Percentiles rank a stretch among this genome's conserved stretches.
Evolutionary conservation across 2,113 vertebrate species (phyloP).

Genomic region (Struthio camelus): DNA sequence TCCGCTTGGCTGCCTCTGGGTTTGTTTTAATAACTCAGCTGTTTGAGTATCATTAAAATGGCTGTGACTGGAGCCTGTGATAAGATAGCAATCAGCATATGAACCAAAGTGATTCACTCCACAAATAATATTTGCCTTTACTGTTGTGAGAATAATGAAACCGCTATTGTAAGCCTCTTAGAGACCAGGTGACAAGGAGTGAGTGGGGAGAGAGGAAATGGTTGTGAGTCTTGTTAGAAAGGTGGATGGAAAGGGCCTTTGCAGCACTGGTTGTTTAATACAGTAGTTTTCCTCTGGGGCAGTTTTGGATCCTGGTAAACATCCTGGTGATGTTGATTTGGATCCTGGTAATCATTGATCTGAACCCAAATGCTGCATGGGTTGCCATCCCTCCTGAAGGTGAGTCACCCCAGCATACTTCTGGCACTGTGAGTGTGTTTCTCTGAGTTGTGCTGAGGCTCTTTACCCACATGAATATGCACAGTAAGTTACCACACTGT

Average conservation of each 20-base stretch:
- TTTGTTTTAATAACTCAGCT: slow-evolving; percentile 32
- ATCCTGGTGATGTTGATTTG: too few species aligned
- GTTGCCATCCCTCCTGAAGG: neutral
- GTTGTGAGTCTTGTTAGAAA: neutral
- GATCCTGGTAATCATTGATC: rapidly evolving
- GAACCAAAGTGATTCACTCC: neutral
- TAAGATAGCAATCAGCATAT: slow-evolving; percentile 16
- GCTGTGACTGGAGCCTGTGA: neutral
- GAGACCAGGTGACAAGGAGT: neutral
- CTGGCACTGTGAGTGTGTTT: neutral
- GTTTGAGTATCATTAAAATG: slow-evolving; percentile 8
- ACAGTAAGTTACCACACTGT: neutral
- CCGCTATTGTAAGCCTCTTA: neutral
- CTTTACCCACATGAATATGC: neutral
- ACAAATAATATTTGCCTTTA: neutral
- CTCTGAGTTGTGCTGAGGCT: neutral
- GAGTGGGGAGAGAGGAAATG: neutral
- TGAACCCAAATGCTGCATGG: neutral
- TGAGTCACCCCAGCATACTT: neutral
- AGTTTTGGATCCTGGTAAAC: neutral
- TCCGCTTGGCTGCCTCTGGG: neutral
- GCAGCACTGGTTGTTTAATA: neutral
- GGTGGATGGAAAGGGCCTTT: neutral
- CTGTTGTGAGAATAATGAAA: neutral
- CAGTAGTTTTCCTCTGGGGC: neutral